A percentile compares a stretch with the other conserved stretches of the same genome.
Conservation (phyloP, 1,140 invertebrate genomes). For the Zaprionus nigranus region DNA sequence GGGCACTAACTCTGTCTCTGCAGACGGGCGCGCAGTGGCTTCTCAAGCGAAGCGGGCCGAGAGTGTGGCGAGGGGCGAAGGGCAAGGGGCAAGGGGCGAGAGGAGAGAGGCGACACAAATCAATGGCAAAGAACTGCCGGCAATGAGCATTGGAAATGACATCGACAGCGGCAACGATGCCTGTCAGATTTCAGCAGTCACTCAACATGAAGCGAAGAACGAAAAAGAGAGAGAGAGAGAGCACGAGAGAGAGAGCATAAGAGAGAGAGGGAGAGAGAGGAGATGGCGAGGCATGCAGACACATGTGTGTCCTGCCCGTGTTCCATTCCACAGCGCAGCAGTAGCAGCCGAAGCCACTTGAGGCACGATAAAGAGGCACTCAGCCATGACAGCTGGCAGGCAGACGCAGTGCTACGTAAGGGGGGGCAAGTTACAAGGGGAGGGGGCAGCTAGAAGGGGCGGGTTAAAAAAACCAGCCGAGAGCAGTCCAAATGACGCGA, state of each 20-base stretch:
- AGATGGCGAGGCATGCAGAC: background rate
- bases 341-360: conserved; percentile 43
- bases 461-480: conserved; percentile 1
- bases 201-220: conserved; percentile 40
- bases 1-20: conserved; percentile 24
- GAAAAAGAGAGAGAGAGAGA: conserved; percentile 1
- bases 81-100: conserved; percentile 15
- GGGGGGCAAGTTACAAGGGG: background rate
- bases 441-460: background rate
- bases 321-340: background rate
- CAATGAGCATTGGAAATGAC: conserved; percentile 64
- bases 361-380: conserved; percentile 66
- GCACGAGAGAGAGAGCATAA: background rate
- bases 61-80: no score
- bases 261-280: no score
- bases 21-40: background rate
- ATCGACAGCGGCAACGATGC: conserved; percentile 29
- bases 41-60: conserved; percentile 1
- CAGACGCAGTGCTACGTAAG: conserved; percentile 5
- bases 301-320: conserved; percentile 23
- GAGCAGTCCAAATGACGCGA: conserved; percentile 36
- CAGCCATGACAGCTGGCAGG: conserved; percentile 50
- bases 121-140: conserved; percentile 56
- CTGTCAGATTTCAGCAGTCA: conserved; percentile 74
- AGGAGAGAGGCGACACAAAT: conserved; percentile 45